A percentile compares a stretch with the other conserved stretches of the same genome.
Evolutionary conservation across 2,797 vertebrate genomes (phyloP).

Genomic region (Cheirogaleus major): DNA sequence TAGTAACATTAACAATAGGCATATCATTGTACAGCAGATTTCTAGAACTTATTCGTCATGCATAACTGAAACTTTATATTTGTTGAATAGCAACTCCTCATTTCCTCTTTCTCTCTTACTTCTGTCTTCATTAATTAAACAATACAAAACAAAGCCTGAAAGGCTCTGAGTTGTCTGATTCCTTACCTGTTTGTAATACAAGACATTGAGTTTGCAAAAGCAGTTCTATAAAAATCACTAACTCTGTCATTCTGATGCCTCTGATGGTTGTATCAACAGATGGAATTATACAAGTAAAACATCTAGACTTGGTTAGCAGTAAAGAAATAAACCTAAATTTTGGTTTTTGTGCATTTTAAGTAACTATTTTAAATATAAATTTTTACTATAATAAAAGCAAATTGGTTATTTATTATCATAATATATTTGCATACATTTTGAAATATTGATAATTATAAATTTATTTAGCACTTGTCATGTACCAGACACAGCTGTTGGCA

Average conservation of each 20-base stretch:
- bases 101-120: not conserved
- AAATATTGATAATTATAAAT: not conserved
- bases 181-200: not conserved
- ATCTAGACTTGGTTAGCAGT: not conserved
- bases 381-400: not conserved
- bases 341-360: not conserved
- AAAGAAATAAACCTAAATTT: not conserved
- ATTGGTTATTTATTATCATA: not conserved
- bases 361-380: not conserved
- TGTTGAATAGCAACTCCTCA: not conserved
- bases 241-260: not conserved
- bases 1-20: not conserved
- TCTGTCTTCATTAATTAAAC: not conserved
- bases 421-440: not conserved
- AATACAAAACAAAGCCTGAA: not conserved
- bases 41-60: not conserved
- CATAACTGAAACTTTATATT: not conserved
- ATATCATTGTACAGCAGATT: not conserved
- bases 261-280: not conserved
- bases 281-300: not conserved
- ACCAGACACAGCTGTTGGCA: not conserved
- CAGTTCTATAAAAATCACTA: not conserved
- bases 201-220: not conserved
- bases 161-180: not conserved
- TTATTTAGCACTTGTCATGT: not conserved